Base-by-base conservation (phyloP, 2,888 invertebrate species). In the Chaetoderma sp. region DNA sequence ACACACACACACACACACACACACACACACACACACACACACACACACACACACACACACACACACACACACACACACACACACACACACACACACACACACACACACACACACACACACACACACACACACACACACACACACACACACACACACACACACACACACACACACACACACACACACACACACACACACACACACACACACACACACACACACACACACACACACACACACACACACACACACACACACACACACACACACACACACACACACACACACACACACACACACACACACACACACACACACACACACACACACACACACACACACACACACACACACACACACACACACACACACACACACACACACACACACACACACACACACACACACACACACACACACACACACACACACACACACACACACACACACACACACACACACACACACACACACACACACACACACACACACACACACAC, bases 271-370 rank as follows among this genome's bases (percentile, higher is more conserved):
- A 42, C 42, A 42, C 3, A 42, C 42, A 42, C 42, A 42, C 3
- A 42, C 42, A 42, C 42, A 42, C 42, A 42, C 42, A 42, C 42
- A 42, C 3, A 42, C 42, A 42, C 42, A 42, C 42, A 42, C 42
- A 42, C 42, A 42, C 42, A 42, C 3, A 42, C 42, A 42, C 42
- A 42, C 3, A 42, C 42, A 42, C 3, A 42, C 42, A 42, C 42
- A 42, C 42, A 42, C 42, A 42, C 42, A 42, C 42, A 42, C 42
- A 42, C 42, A 42, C 42, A 42, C 42, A 42, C 42, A 42, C 42
- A 42, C 42, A 42, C 3, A 42, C 42, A 42, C 3, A 42, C 42
- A 42, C 42, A 42, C 42, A 42, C 42, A 42, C 42, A 42, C 42
- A 42, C 42, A 42, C 42, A 42, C 42, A 42, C 42, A 42, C 42